Conservation (phyloP, 2,797 vertebrate genomes). For the Tachyglossus aculeatus region DNA sequence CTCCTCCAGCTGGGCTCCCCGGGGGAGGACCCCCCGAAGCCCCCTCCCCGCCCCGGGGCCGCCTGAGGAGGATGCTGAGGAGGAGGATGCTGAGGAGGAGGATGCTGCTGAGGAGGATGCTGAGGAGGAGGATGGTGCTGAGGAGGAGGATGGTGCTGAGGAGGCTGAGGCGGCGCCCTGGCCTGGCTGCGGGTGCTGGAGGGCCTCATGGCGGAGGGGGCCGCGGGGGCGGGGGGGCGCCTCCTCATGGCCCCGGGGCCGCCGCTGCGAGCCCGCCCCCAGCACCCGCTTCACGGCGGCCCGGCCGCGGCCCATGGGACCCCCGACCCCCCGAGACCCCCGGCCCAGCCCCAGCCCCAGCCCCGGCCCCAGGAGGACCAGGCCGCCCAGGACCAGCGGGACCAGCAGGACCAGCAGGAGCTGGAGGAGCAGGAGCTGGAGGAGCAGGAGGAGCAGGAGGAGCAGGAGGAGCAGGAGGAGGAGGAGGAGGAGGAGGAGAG, state of each 20-base stretch:
- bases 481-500: too few relatives aligned
- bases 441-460: too few relatives aligned
- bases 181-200: slow-evolving; percentile 88
- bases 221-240: slow-evolving; percentile 67
- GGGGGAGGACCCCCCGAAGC: slow-evolving; percentile 70
- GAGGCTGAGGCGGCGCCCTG: slow-evolving; percentile 65
- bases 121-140: too few relatives aligned
- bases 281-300: slow-evolving; percentile 76
- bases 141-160: too few relatives aligned
- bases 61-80: too few relatives aligned
- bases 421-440: too few relatives aligned
- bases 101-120: too few relatives aligned
- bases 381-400: slow-evolving; percentile 3
- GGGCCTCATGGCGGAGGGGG: slow-evolving; percentile 81
- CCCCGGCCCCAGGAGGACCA: slow-evolving; percentile 14
- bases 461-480: too few relatives aligned
- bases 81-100: too few relatives aligned
- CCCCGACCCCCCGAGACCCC: slow-evolving; percentile 31
- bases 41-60: slow-evolving; percentile 29
- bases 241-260: slow-evolving; percentile 25
- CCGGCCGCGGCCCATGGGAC: slow-evolving; percentile 76
- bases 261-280: slow-evolving; percentile 71
- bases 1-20: slow-evolving; percentile 86
- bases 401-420: slow-evolving; percentile 2
- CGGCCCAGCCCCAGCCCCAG: slow-evolving; percentile 36